Evolutionary conservation across 2,113 vertebrate species (phyloP).

Genomic region (Sinocyclocheilus maitianheensis): DNA sequence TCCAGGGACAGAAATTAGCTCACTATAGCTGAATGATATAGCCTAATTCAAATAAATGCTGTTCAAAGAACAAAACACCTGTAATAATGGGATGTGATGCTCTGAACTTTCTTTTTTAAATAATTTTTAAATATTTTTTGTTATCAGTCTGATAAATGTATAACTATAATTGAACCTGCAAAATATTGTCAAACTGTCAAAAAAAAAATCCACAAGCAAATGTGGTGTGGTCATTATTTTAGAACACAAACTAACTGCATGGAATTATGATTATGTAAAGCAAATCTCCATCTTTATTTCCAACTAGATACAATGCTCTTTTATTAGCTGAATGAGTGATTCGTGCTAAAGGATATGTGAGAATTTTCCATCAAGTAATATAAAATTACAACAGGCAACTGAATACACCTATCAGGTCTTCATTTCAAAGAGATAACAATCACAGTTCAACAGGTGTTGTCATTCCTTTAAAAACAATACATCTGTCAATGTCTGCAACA

Average conservation of each 20-base stretch:
- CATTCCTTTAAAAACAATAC: constrained; percentile 4
- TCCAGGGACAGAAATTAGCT: no score
- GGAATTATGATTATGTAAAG: neutral
- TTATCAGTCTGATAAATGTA: neutral
- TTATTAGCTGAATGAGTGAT: neutral
- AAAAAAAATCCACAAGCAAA: neutral
- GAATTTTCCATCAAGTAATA: no score
- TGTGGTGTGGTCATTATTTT: neutral
- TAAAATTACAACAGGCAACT: neutral
- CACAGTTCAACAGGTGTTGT: neutral
- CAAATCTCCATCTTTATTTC: neutral
- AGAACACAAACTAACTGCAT: neutral
- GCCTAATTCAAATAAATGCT: no score
- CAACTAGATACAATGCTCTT: neutral
- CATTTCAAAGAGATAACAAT: neutral
- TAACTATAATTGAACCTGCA: neutral
- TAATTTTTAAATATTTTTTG: no score
- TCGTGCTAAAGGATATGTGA: no score
- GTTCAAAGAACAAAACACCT: neutral
- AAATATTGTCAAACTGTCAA: neutral
- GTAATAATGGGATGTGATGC: neutral
- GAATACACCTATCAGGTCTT: neutral
- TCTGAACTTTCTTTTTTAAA: neutral
- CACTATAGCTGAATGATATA: no score
- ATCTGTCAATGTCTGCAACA: neutral